Evolutionary conservation across 2,888 invertebrate genomes (phyloP).

Genomic region (Phengaris alcon): DNA sequence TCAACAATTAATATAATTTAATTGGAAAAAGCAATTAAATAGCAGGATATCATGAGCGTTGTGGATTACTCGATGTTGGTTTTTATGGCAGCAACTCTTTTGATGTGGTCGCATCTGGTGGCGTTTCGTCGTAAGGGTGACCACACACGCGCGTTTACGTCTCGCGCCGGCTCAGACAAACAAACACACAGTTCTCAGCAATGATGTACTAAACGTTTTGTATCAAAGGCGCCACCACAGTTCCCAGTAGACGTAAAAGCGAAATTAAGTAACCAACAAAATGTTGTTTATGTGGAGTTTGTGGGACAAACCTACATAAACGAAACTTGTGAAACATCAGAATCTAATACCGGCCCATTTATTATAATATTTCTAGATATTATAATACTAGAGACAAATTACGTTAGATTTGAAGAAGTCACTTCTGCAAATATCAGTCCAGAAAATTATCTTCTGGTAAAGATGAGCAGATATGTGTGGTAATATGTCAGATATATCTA

Average conservation of each 20-base stretch:
- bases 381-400: too few relatives aligned
- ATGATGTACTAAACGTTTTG: constrained; percentile 59
- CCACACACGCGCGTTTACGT: constrained; percentile 78
- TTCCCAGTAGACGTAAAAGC: constrained; percentile 52
- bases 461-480: too few relatives aligned
- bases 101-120: constrained; percentile 76
- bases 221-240: constrained; percentile 64
- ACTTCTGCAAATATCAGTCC: neutral
- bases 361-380: too few relatives aligned
- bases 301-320: constrained; percentile 5
- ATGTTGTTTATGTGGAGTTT: constrained; percentile 23
- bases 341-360: neutral
- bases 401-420: neutral
- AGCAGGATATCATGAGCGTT: neutral
- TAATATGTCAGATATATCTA: too few relatives aligned
- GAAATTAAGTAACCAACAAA: constrained; percentile 39
- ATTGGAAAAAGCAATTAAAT: neutral
- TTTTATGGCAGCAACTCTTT: constrained; percentile 71
- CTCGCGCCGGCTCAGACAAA: constrained; percentile 77
- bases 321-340: neutral
- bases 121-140: constrained; percentile 77
- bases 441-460: neutral
- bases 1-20: constrained; percentile 9
- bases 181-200: constrained; percentile 75
- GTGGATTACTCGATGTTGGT: constrained; percentile 38